phyloP scores from a whole-genome alignment of 2,113 vertebrate species.

The Sceloporus undulatus region DNA sequence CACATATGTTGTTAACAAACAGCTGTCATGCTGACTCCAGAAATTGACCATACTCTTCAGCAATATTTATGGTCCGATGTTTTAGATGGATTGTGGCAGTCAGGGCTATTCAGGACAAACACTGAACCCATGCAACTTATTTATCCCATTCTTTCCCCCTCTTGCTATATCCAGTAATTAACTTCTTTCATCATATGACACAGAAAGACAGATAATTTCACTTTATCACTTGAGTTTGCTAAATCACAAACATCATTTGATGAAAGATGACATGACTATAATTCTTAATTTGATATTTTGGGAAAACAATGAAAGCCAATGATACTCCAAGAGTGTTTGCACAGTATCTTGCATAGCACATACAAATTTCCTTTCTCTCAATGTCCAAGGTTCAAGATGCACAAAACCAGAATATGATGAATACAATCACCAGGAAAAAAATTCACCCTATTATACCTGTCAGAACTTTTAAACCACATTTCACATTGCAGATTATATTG shows the following conservation, averaged over 20 bases:
- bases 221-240: constrained; percentile 21
- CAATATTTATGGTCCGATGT: constrained; percentile 18
- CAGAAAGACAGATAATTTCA: constrained; percentile 33
- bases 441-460: background rate
- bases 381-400: background rate
- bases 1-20: constrained; percentile 10
- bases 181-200: background rate
- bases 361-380: background rate
- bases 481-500: background rate
- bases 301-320: constrained; percentile 5
- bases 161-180: constrained; percentile 41
- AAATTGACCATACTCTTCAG: constrained; percentile 21
- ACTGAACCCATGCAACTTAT: constrained; percentile 38
- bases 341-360: background rate
- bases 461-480: background rate
- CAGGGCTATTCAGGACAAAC: background rate
- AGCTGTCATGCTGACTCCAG: background rate
- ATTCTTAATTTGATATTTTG: background rate
- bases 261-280: background rate
- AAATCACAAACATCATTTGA: constrained; percentile 14
- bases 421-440: background rate
- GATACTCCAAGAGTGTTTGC: background rate
- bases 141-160: constrained; percentile 38
- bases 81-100: constrained; percentile 41
- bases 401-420: background rate